A percentile compares a stretch with the other conserved stretches of the same genome.
These are phyloP conservation scores for Acanthosepion lycidas DNA, from an alignment of 2,888 invertebrate species.

Conservation along the genomic window DNA sequence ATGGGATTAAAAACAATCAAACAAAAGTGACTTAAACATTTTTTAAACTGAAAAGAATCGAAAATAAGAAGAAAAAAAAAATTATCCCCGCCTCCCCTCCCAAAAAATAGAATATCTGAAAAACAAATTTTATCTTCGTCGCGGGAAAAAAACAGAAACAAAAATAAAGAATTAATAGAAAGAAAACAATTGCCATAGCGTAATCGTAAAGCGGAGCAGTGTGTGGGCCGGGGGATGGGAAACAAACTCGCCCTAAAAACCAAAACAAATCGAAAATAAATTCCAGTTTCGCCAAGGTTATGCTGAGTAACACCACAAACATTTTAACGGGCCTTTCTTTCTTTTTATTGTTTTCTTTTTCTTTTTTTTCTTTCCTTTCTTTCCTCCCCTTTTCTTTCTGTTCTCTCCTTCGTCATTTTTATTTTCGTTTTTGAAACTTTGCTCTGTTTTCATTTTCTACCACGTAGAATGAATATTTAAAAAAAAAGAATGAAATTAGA, in stretches of 20 bases:
- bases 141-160: too few relatives aligned
- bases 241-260: background rate
- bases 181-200: background rate
- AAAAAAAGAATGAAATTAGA: background rate
- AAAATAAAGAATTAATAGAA: background rate
- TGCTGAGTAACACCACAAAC: constrained; percentile 33
- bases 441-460: too few relatives aligned
- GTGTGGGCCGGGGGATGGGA: background rate
- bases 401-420: background rate
- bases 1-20: too few relatives aligned
- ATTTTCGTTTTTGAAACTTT: background rate
- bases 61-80: too few relatives aligned
- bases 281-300: background rate
- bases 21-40: too few relatives aligned
- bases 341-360: background rate
- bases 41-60: too few relatives aligned
- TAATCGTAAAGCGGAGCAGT: background rate
- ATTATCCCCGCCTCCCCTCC: too few relatives aligned
- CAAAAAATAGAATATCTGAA: too few relatives aligned
- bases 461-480: too few relatives aligned
- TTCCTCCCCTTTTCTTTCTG: background rate
- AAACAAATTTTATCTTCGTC: too few relatives aligned
- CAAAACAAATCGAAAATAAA: background rate
- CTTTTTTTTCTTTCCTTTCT: background rate
- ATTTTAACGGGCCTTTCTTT: background rate